phyloP scores from a whole-genome alignment of 2,888 invertebrate genomes.

The Crioceris asparagi region DNA sequence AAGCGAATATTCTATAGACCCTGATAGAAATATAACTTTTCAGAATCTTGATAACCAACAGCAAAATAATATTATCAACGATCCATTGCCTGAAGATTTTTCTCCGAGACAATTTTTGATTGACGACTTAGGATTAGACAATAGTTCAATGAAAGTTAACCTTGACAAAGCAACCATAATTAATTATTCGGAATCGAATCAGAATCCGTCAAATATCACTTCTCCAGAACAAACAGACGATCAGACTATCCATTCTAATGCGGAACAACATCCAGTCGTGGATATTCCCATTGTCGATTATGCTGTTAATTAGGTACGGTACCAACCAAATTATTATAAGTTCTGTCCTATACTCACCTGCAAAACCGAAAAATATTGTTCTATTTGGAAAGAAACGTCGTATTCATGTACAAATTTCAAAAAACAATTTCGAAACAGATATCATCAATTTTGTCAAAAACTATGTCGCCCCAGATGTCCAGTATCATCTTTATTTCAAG shows the following conservation, averaged over 20 bases:
- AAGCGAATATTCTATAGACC: neutral
- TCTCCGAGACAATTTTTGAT: too few species aligned
- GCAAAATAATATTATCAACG: neutral
- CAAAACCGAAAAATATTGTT: conserved; percentile 8
- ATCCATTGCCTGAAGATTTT: neutral
- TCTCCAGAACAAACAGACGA: neutral
- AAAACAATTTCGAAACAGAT: conserved; percentile 13
- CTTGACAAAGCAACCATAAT: neutral
- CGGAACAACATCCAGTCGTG: conserved; percentile 7
- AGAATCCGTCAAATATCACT: neutral
- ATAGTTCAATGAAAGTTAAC: conserved; percentile 3
- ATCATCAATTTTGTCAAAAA: conserved; percentile 13
- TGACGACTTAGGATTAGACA: neutral
- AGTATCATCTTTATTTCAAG: conserved; percentile 13
- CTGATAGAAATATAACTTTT: neutral
- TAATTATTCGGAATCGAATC: too few species aligned
- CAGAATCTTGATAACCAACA: too few species aligned
- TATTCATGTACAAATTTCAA: conserved; percentile 11
- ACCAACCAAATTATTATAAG: conserved; percentile 13
- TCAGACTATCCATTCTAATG: conserved; percentile 10
- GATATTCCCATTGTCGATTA: conserved; percentile 9
- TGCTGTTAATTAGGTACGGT: conserved; percentile 13
- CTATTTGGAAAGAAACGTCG: conserved; percentile 12
- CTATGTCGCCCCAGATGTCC: conserved; percentile 8
- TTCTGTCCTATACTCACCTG: conserved; percentile 8